Base-by-base conservation (phyloP, 2,113 vertebrate species). In the Gopherus flavomarginatus region DNA sequence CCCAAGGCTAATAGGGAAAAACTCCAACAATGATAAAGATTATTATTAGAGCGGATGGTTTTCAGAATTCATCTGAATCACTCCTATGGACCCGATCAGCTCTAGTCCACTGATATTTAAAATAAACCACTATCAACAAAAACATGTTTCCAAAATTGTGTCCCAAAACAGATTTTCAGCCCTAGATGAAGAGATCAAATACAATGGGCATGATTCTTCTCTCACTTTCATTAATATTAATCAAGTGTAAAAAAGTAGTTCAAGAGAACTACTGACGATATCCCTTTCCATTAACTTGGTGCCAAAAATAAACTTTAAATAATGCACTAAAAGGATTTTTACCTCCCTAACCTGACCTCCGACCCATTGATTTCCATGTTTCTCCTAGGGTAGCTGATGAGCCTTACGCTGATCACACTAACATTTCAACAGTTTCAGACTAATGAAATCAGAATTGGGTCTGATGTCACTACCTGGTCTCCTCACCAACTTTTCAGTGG, bases 121-220 rank as follows among this genome's bases (percentile, higher is more conserved):
- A 93, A 92, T 35, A 90, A 56, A 92, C 62, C 62, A 94, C 85
- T 13, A 80, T 22, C 90, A 94, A 54, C 80, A 87, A 35, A 65
- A 35, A 17, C 2, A 3, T 16, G 31, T 14, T 94, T 94, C 79
- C 75, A 54, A 88, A 92, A 72, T 49, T 52, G 47, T 0, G 29
- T 2, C 54, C 78, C 5, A 11, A 17, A 89, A 94, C 62, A 47
- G 52, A 31, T 35, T 90, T 90, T 90, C 56, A 8, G 27, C 89
- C 6, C 54, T 93, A 89, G 27, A 59, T 59, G 57, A 31, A 13
- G 62, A 35, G 16, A 89, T 80, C 62, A 82, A 75, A 86, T 35
- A 16, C 81, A 83, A 53, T 89, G 62, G 50, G 54, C 44, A 72
- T 56, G 53, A 96, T 9, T 90, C 49, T 62, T 56, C 3, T 94